Percentiles rank a stretch among this genome's conserved stretches.
phyloP scores from a whole-genome alignment of 2,113 vertebrate species.

The Elephas maximus region DNA sequence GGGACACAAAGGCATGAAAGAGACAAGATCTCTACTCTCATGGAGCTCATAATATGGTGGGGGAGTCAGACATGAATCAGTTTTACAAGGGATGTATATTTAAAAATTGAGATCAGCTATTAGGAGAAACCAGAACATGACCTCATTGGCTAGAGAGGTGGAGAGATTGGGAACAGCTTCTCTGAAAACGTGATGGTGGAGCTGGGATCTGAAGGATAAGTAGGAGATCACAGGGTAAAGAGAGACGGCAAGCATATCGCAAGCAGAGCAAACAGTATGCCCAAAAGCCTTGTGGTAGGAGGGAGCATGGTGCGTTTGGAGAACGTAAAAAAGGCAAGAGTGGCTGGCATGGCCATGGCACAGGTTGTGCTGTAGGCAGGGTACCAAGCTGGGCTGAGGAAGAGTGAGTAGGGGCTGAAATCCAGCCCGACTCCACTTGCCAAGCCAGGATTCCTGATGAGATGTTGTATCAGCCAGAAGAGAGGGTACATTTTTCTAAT shows the following conservation, averaged over 20 bases:
- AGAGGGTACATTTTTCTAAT: background rate
- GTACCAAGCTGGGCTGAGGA: background rate
- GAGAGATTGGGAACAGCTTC: background rate
- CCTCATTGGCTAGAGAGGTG: background rate
- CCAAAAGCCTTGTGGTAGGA: background rate
- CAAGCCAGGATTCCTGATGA: background rate
- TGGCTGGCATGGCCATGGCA: background rate
- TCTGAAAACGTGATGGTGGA: background rate
- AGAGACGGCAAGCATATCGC: background rate
- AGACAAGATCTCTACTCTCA: background rate
- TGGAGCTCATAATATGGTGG: background rate
- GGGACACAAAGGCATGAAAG: background rate
- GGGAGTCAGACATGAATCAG: background rate
- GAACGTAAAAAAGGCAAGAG: background rate
- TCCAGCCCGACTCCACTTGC: background rate
- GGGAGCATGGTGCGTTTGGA: too few relatives aligned
- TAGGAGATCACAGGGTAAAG: background rate
- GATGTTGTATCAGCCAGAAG: background rate
- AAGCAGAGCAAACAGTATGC: background rate
- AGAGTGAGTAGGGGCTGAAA: background rate
- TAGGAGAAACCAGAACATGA: background rate
- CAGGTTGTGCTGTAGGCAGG: background rate
- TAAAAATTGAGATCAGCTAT: background rate
- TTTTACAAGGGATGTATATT: background rate
- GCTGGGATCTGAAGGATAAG: background rate